phyloP scores from a whole-genome alignment of 2,888 invertebrate genomes.

The Heliconius cydno region DNA sequence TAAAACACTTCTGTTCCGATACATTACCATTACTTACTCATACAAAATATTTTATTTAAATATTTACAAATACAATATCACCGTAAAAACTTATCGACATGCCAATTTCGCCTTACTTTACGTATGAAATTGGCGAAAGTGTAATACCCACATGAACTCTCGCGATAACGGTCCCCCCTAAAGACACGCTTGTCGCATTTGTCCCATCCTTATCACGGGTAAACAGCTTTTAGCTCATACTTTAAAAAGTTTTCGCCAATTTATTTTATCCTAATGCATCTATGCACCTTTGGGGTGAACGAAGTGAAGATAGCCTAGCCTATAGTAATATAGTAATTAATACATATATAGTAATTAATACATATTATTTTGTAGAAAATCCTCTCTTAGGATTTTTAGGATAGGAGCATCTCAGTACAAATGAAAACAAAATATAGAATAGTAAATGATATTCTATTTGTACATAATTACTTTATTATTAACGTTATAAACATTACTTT shows the following conservation, averaged over 20 bases:
- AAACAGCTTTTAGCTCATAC: constrained; percentile 57
- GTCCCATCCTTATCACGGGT: constrained; percentile 61
- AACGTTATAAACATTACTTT: background rate
- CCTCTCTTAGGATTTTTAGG: no score
- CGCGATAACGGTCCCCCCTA: constrained; percentile 45
- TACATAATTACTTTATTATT: no score
- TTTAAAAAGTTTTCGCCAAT: constrained; percentile 35
- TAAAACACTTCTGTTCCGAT: no score
- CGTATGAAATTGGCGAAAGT: constrained; percentile 40
- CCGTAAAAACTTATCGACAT: constrained; percentile 15
- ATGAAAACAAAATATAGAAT: no score
- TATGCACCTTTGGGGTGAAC: constrained; percentile 3
- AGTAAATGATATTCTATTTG: no score
- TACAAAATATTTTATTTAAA: background rate
- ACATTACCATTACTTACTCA: no score
- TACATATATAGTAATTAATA: no score
- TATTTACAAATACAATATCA: background rate
- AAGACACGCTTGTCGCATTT: constrained; percentile 46
- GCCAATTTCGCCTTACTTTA: constrained; percentile 32
- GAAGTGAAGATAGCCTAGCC: background rate
- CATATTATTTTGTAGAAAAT: no score
- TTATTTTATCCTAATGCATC: constrained; percentile 28
- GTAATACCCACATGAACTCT: constrained; percentile 46
- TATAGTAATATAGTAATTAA: no score
- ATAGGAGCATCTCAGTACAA: no score